These are phyloP conservation scores for Exephanes ischioxanthus DNA, from an alignment of 2,888 invertebrate species.

Conservation along the genomic window DNA sequence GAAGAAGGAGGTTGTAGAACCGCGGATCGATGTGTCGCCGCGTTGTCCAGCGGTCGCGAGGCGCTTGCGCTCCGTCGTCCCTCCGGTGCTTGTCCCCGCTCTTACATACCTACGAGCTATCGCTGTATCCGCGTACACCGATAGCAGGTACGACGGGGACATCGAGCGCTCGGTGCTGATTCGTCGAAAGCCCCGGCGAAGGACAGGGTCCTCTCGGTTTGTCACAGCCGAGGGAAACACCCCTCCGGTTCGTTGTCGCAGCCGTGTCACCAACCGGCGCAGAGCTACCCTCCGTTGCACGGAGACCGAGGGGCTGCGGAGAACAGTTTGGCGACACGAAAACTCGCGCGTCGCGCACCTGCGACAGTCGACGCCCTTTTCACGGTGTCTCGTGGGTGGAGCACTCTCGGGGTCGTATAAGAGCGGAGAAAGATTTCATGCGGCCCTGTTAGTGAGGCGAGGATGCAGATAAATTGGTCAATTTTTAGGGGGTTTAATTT, in stretches of 20 bases:
- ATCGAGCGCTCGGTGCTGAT: slow-evolving; percentile 73
- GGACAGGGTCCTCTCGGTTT: slow-evolving; percentile 56
- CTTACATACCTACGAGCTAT: slow-evolving; percentile 62
- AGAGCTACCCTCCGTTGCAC: slow-evolving; percentile 42
- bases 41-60: slow-evolving; percentile 81
- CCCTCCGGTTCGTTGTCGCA: slow-evolving; percentile 66
- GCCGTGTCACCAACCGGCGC: slow-evolving; percentile 74
- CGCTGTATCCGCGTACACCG: neutral
- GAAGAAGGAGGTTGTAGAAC: slow-evolving; percentile 77
- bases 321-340: slow-evolving; percentile 52
- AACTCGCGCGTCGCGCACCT: slow-evolving; percentile 58
- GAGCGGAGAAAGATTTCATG: slow-evolving; percentile 1
- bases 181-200: slow-evolving; percentile 72
- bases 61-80: slow-evolving; percentile 78
- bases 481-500: neutral
- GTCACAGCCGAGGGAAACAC: slow-evolving; percentile 52
- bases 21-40: slow-evolving; percentile 84
- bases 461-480: neutral
- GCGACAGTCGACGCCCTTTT: slow-evolving; percentile 70
- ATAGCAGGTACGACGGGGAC: slow-evolving; percentile 52
- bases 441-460: neutral
- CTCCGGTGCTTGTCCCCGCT: slow-evolving; percentile 70
- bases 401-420: slow-evolving; percentile 7
- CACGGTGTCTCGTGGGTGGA: slow-evolving; percentile 61
- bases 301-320: slow-evolving; percentile 6